These are phyloP conservation scores for Venustoraphidia nigricollis DNA, from an alignment of 2,888 invertebrate genomes.

Conservation along the genomic window DNA sequence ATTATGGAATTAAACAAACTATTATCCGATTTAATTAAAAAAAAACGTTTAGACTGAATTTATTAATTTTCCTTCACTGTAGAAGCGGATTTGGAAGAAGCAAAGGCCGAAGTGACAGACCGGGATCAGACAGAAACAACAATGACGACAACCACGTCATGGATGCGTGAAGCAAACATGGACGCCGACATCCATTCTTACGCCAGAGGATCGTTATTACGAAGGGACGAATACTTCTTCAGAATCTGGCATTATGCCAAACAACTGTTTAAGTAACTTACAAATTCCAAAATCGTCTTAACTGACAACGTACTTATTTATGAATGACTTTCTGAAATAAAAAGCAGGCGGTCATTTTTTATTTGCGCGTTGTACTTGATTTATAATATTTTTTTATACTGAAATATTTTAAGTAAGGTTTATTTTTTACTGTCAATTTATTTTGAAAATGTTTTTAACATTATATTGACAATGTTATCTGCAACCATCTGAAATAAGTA, in stretches of 20 bases:
- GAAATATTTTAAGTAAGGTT: conserved; percentile 5
- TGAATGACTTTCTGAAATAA: too few species aligned
- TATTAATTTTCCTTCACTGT: conserved; percentile 6
- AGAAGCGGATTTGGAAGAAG: conserved; percentile 38
- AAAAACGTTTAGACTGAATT: conserved; percentile 15
- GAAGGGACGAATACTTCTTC: conserved; percentile 92
- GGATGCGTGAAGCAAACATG: conserved; percentile 87
- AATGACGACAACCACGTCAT: conserved; percentile 85
- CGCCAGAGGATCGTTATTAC: conserved; percentile 68
- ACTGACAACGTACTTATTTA: too few species aligned
- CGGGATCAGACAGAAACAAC: conserved; percentile 71
- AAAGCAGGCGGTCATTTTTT: too few species aligned
- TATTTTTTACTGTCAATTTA: not conserved
- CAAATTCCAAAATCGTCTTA: not conserved
- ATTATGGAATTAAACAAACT: not conserved
- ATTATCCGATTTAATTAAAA: not conserved
- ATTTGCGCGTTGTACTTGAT: too few species aligned
- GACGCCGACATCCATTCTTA: conserved; percentile 86
- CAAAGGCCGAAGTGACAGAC: conserved; percentile 51
- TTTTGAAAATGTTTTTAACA: not conserved
- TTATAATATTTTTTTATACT: not conserved
- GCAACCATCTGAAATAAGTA: not conserved
- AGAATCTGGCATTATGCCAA: conserved; percentile 80
- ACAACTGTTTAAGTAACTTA: conserved; percentile 59
- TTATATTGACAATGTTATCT: conserved; percentile 3